Base-by-base conservation (phyloP, 2,888 invertebrate species). In the Physocephala rufipes region DNA sequence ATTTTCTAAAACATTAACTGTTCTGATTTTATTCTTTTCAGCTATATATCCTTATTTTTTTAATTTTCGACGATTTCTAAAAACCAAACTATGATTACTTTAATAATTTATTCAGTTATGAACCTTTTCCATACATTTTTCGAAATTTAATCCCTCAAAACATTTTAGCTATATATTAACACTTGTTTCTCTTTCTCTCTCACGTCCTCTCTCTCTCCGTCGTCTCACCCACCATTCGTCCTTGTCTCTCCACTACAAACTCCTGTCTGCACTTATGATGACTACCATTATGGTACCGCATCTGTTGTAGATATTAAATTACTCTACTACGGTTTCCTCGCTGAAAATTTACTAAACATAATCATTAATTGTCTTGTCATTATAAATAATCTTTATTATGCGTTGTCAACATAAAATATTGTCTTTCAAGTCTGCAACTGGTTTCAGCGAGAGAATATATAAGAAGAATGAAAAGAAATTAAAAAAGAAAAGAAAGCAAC, bases 341-440 rank as follows among this genome's bases (percentile, higher is more conserved):
- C 47, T 1, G 24, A n/a, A 36, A 62, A 26, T 26, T 63, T 49
- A 9, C 16, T 64, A 21, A 24, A 28, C 26, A 49, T 26, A 64
- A 64, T 16, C 47, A 43, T 64, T 26, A 47, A 21, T 15, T 12
- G 15, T 16, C 47, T 15, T 49, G 47, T 49, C 12, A 64, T 64
- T 49, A 64, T 16, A 13, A 64, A 64, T 49, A 64, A 64, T 47
- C 49, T 26, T 64, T 64, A 64, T 45, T 28, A 49, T 45, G 49
- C 47, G 64, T 49, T 64, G 15, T 64, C 64, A 64, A 64, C 64
- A 64, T 26, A 64, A 49, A 64, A 64, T 64, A 64, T 26, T 64
- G 49, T 45, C 9, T 36, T 36, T 36, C 4, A 36, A 9, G 9
- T 7, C 9, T 36, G 36, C 5, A 4, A 36, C 9, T 36, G 36